Percentiles rank a stretch among this genome's conserved stretches.
phyloP scores from a whole-genome alignment of 2,797 vertebrate species.

The Chelon labrosus region DNA sequence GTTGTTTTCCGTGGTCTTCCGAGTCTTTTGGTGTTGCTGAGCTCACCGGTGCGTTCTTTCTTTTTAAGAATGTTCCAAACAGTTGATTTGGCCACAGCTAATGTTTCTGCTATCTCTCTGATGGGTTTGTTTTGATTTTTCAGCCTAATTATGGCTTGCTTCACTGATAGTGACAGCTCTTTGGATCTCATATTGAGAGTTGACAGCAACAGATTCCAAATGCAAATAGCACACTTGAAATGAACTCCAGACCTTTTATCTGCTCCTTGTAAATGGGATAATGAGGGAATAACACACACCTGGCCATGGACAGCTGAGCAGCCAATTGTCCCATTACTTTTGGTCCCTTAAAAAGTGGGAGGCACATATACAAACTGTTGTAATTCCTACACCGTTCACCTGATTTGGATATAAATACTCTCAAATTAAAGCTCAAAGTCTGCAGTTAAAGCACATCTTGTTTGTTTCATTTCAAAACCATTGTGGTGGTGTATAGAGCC shows the following conservation, averaged over 20 bases:
- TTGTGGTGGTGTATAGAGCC: background rate
- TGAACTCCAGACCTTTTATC: too few species aligned
- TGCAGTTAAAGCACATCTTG: background rate
- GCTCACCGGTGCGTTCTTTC: too few species aligned
- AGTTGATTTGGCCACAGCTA: conserved; percentile 58
- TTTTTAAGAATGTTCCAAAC: conserved; percentile 14
- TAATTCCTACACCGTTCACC: conserved; percentile 67
- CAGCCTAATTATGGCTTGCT: conserved; percentile 52
- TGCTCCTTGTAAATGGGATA: conserved; percentile 3
- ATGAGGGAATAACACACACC: conserved; percentile 11
- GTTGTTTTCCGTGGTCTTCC: too few species aligned
- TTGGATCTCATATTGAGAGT: conserved; percentile 39
- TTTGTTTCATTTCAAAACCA: background rate
- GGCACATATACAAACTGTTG: background rate
- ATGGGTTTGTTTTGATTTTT: conserved; percentile 23
- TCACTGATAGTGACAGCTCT: conserved; percentile 49
- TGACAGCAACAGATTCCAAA: background rate
- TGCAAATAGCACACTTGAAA: too few species aligned
- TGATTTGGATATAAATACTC: conserved; percentile 63
- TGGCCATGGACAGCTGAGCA: conserved; percentile 4
- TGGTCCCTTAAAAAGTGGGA: too few species aligned
- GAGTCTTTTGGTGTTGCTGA: too few species aligned
- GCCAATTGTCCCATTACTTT: too few species aligned
- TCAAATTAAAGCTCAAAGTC: conserved; percentile 63
- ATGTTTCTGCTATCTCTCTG: conserved; percentile 15